Percentiles rank a stretch among this genome's conserved stretches.
Conservation (phyloP, 2,797 vertebrate genomes). For the Holocentrus rufus region DNA sequence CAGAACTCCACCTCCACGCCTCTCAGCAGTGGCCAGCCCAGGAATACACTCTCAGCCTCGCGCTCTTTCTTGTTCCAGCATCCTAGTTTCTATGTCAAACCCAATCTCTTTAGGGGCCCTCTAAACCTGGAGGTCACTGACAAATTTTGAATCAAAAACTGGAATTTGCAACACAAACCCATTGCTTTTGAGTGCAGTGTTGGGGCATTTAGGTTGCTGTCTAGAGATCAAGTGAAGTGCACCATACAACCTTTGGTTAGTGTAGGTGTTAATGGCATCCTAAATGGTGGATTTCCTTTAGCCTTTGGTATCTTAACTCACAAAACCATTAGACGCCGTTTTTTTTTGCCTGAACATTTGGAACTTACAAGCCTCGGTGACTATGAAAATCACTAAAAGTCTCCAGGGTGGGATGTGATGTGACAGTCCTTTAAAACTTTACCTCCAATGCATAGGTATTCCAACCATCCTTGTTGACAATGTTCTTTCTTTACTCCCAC, state of each 20-base stretch:
- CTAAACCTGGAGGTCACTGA: conserved; percentile 50
- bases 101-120: conserved; percentile 45
- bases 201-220: conserved; percentile 59
- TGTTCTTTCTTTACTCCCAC: conserved; percentile 46
- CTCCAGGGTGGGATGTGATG: conserved; percentile 64
- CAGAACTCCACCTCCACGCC: conserved; percentile 61
- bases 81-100: conserved; percentile 57
- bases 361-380: conserved; percentile 66
- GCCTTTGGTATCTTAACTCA: conserved; percentile 77
- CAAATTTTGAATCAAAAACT: conserved; percentile 57
- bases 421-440: conserved; percentile 67
- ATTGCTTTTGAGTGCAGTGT: conserved; percentile 64
- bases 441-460: conserved; percentile 71
- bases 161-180: conserved; percentile 54
- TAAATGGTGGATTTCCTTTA: conserved; percentile 66
- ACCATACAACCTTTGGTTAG: conserved; percentile 79
- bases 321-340: conserved; percentile 50
- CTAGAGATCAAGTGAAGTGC: conserved; percentile 59
- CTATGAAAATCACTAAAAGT: conserved; percentile 58
- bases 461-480: conserved; percentile 58
- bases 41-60: conserved; percentile 54
- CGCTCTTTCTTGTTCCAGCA: conserved; percentile 51
- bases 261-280: conserved; percentile 70
- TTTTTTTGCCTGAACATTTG: conserved; percentile 55
- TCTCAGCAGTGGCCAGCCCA: conserved; percentile 62